These are phyloP conservation scores for Thunnus albacares DNA, from an alignment of 2,797 vertebrate species.

Conservation along the genomic window DNA sequence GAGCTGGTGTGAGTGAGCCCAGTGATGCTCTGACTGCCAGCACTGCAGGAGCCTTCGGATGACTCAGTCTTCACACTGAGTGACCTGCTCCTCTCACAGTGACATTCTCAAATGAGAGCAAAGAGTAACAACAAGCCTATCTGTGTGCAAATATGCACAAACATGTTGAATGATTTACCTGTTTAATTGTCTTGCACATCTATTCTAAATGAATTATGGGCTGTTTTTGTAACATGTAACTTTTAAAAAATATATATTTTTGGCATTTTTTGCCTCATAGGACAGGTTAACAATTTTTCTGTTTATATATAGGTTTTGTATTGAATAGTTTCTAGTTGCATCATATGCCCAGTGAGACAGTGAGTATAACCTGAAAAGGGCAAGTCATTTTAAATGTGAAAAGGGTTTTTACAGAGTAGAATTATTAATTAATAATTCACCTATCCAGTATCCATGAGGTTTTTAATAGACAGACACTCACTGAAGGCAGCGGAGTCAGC, in stretches of 20 bases:
- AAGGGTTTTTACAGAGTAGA: neutral
- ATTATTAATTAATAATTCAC: too few relatives aligned
- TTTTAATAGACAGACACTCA: neutral
- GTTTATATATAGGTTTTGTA: neutral
- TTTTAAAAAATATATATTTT: too few relatives aligned
- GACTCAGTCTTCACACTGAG: constrained; percentile 14
- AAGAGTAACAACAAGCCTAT: neutral
- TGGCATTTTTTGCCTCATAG: too few relatives aligned
- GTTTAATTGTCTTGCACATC: too few relatives aligned
- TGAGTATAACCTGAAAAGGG: neutral
- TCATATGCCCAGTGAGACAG: neutral
- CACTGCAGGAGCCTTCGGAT: constrained; percentile 1
- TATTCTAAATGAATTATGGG: too few relatives aligned
- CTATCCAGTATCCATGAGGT: neutral
- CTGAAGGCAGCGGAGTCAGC: neutral
- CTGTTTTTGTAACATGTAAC: too few relatives aligned
- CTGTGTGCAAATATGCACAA: too few relatives aligned
- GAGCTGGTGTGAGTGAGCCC: neutral
- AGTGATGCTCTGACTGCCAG: neutral
- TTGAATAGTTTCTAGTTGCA: neutral
- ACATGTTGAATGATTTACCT: too few relatives aligned
- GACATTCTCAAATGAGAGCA: neutral
- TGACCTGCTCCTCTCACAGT: neutral
- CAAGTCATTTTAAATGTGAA: neutral
- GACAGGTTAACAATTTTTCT: neutral